A percentile compares a stretch with the other conserved stretches of the same genome.
Conservation (phyloP, 2,113 vertebrate species). For the Erpornis zantholeuca region DNA sequence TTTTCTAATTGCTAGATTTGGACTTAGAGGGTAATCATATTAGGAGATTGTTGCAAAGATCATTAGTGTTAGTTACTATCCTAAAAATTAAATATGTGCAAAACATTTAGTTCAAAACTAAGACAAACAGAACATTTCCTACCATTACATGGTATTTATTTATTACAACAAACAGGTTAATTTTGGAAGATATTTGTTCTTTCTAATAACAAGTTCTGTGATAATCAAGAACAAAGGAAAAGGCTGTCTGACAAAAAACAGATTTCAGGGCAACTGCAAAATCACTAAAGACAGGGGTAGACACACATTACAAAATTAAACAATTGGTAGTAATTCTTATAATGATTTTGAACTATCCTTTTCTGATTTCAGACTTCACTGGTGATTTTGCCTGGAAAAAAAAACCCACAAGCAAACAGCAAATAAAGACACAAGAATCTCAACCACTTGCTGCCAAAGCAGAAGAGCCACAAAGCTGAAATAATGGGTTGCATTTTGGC, state of each 20-base stretch:
- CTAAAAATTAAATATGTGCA: background rate
- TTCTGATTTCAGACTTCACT: background rate
- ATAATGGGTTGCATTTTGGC: background rate
- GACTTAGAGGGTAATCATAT: background rate
- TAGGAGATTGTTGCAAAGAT: background rate
- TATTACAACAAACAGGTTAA: background rate
- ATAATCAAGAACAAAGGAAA: background rate
- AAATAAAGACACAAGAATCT: background rate
- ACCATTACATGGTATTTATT: background rate
- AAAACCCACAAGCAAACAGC: fast-evolving
- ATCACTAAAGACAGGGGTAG: background rate
- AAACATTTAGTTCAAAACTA: background rate
- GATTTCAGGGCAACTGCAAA: background rate
- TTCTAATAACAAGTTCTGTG: background rate
- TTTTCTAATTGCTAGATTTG: background rate
- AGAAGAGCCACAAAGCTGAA: background rate
- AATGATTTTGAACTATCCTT: background rate
- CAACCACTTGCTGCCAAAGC: background rate
- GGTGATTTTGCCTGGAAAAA: background rate
- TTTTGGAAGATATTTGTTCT: background rate
- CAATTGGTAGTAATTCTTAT: background rate
- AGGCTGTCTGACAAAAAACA: background rate
- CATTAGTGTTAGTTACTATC: background rate
- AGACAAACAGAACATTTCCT: background rate
- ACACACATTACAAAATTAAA: background rate